Base-by-base conservation (phyloP, 2,797 vertebrate species). In the Gambelia wislizenii region DNA sequence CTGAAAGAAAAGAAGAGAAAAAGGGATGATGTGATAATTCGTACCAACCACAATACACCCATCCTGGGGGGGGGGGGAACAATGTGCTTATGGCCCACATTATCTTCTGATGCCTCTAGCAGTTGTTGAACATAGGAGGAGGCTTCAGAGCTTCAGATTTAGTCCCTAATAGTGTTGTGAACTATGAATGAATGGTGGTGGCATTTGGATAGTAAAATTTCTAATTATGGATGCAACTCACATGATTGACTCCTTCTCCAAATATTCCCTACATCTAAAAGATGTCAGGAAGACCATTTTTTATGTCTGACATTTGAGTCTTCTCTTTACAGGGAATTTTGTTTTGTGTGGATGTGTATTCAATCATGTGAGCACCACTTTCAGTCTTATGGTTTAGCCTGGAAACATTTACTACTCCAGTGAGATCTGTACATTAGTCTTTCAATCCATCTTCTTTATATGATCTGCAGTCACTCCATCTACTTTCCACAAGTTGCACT, bases 391-490 rank as follows among this genome's bases (percentile, higher is more conserved):
- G 47, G 59, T 69, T 13, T 6, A 76, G 18, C 27, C 74, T 74
- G 39, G 39, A 74, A 12, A 22, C n/a, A 36, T 81, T 54, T 81
- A 76, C 18, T 5, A 54, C 10, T 25, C 64, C 52, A 59, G 3
- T 59, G 67, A 22, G 54, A 72, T 74, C 27, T 59, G 36, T 1
- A 20, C 42, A 91, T 93, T 78, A 56, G 27, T 86, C 33, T 91
- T 16, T 25, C 61, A 72, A 84, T 39, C 39, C 88, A 49, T 82
- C 52, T 70, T 77, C 13, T 78, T 54, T 47, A 52, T 83, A 4
- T 82, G 74, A 79, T 83, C 25, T 83, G 92, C 22, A 74, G 78
- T 88, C 84, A 94, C 85, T 88, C n/a, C 30, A 64, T 1, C 42
- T 91, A 27, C 8, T 42, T 56, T 83, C 89, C 69, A 77, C 49